phyloP scores from a whole-genome alignment of 2,888 invertebrate genomes.

The Maniola hyperantus region DNA sequence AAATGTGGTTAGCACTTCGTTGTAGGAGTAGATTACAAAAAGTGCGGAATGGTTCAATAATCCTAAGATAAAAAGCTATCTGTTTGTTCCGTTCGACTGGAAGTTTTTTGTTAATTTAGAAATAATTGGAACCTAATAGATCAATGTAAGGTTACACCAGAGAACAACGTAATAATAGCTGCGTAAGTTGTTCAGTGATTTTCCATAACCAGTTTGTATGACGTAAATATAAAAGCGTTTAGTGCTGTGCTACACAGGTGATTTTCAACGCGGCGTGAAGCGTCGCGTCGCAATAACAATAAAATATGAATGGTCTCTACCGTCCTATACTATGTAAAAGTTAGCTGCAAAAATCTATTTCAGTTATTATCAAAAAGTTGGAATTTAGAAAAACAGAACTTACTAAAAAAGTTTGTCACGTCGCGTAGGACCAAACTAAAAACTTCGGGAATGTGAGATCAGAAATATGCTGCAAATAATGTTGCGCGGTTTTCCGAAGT shows the following conservation, averaged over 20 bases:
- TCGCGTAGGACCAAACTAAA: no score
- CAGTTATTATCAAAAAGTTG: no score
- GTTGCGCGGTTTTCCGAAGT: no score
- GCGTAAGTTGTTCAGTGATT: background rate
- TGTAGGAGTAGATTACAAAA: background rate
- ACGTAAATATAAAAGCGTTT: constrained; percentile 7
- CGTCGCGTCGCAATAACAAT: no score
- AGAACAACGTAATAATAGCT: background rate
- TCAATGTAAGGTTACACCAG: background rate
- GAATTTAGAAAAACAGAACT: no score
- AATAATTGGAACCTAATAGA: background rate
- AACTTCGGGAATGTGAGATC: no score
- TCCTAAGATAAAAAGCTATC: background rate
- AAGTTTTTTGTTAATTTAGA: background rate
- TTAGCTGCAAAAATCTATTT: no score
- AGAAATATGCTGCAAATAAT: no score
- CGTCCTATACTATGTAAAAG: no score
- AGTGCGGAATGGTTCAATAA: background rate
- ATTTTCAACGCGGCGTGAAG: background rate
- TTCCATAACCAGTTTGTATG: constrained; percentile 7
- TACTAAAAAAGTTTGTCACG: no score
- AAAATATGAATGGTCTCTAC: background rate
- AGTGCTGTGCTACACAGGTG: background rate
- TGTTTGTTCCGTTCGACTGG: background rate
- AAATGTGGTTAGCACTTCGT: background rate